phyloP scores from a whole-genome alignment of 2,888 invertebrate species.

The Formica aserva region DNA sequence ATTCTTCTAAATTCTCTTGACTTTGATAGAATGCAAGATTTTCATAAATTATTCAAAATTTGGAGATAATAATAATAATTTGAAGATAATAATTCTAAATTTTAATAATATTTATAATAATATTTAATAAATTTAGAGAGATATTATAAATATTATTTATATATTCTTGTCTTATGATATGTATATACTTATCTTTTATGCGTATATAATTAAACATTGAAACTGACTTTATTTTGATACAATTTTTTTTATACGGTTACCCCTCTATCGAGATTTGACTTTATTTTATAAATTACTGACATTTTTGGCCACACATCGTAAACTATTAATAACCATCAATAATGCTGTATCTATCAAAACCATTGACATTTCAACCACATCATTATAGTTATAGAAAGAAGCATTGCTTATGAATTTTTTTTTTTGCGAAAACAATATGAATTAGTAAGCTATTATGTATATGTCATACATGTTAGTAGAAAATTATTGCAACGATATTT shows the following conservation, averaged over 20 bases:
- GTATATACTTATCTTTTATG: background rate
- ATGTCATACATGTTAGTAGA: background rate
- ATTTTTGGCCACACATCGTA: background rate
- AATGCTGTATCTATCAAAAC: background rate
- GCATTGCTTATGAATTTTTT: background rate
- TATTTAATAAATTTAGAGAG: no score
- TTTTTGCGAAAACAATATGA: background rate
- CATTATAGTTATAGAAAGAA: background rate
- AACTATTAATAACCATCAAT: background rate
- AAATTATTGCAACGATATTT: background rate
- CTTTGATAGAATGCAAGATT: background rate
- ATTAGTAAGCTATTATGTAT: background rate
- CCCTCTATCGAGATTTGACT: background rate
- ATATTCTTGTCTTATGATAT: background rate
- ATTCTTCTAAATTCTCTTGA: background rate
- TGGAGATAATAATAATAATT: no score
- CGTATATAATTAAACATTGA: background rate
- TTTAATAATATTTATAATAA: no score
- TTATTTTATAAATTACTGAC: background rate
- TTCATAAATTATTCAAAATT: background rate
- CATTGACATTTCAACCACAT: background rate
- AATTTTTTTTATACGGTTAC: background rate
- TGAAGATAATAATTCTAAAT: no score
- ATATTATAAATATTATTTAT: background rate
- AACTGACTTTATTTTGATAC: slow-evolving; percentile 8